These are phyloP conservation scores for Lytechinus variegatus DNA, from an alignment of 35 echinoderm and acorn worm species.

Conservation along the genomic window DNA sequence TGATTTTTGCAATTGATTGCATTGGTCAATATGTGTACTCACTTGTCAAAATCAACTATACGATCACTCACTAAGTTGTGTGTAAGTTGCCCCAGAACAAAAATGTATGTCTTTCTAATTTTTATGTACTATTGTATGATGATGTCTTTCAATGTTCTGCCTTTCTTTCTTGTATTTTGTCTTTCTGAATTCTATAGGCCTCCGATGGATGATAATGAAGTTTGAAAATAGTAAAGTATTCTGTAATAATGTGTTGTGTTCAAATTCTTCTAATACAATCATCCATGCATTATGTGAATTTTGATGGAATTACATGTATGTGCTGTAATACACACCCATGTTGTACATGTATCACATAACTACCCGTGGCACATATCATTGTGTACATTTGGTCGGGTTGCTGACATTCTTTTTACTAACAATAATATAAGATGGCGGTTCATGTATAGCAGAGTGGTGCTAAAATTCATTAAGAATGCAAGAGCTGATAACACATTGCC, in stretches of 20 bases:
- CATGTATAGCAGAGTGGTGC: neutral
- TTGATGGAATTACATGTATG: neutral
- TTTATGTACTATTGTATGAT: neutral
- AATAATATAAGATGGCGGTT: neutral
- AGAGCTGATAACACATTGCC: neutral
- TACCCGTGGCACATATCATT: neutral
- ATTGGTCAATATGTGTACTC: too few species aligned
- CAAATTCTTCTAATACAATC: neutral
- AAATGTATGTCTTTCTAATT: neutral
- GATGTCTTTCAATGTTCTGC: slow-evolving; percentile 31
- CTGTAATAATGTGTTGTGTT: neutral
- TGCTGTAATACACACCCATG: slow-evolving; percentile 1
- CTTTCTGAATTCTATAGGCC: slow-evolving; percentile 8
- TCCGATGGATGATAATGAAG: slow-evolving; percentile 38
- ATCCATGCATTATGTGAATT: neutral
- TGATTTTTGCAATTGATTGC: too few species aligned
- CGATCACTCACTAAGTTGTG: too few species aligned
- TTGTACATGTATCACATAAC: neutral
- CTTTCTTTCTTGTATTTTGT: slow-evolving; percentile 28
- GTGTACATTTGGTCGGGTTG: neutral
- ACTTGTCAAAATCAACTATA: too few species aligned
- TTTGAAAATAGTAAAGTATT: slow-evolving; percentile 14
- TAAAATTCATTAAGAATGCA: neutral
- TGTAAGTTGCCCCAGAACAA: neutral
- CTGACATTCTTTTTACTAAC: neutral